Evolutionary conservation across 1,140 invertebrate species (phyloP), one percentile per base, ranked within the genome.

Genomic region (Drosophila chauvacae): DNA sequence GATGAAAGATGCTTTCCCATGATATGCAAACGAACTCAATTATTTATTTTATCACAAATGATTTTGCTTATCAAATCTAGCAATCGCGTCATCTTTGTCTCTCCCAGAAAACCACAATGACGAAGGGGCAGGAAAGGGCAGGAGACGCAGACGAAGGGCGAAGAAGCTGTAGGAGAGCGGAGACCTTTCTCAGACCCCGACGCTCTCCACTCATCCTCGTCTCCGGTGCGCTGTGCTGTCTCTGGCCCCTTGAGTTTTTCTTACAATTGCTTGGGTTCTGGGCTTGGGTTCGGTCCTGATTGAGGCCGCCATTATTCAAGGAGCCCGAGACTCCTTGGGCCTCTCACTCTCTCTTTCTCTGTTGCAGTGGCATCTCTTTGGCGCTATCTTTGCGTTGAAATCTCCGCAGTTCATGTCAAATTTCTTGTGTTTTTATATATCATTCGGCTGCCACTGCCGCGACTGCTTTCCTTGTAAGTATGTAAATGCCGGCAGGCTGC

Each of bases 1-100:
- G 23, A 50, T 65, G 70, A 65, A 48, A 88, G 85, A 90, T 90
- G 78, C 63, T 77, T 85, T 85, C 75, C 85, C 85, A 81, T 74
- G 85, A 90, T 90, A 90, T 90, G 85, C 85, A 90, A 90, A 90
- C 85, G 85, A 90, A 90, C 85, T 90, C 85, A 90, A 90, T 90
- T 90, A 90, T 90, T 90, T 90, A 90, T 90, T 90, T 90, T 90
- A 90, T 90, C 85, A 90, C 85, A 90, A 90, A 90, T 90, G 85
- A 90, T 90, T 88, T 90, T 64, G 84, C 85, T 90, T 90, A 90
- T 90, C 85, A 68, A 85, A 90, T 90, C 81, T 85, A 90, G 78
- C 83, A 90, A 90, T 90, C 85, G 85, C 71, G 60, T 73, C 81
- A 73, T 78, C 85, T 88, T 71, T 72, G 44, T 72, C 68, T 59